These are phyloP conservation scores for Calvadosia cruxmelitensis DNA, from an alignment of 30 jellyfish, hydroid and myxozoan genomes.

Conservation along the genomic window DNA sequence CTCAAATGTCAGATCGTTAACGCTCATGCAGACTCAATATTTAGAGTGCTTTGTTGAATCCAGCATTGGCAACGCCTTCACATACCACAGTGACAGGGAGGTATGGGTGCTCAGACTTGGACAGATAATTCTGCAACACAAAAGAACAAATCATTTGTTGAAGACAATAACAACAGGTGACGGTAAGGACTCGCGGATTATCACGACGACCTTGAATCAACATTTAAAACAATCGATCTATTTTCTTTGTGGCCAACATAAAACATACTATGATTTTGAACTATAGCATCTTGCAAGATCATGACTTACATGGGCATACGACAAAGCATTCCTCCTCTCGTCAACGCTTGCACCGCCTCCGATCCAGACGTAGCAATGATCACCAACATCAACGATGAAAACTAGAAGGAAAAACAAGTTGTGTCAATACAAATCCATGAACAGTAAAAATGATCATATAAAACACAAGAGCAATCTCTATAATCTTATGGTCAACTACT, in stretches of 20 bases:
- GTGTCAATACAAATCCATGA: no score
- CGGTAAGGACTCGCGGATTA: no score
- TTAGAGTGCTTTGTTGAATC: constrained; percentile 13
- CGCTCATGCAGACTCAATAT: no score
- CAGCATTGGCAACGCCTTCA: constrained; percentile 65
- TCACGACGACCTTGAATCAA: no score
- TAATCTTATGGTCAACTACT: no score
- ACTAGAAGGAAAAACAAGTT: constrained; percentile 19
- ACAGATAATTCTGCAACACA: constrained; percentile 30
- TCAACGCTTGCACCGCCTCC: constrained; percentile 91
- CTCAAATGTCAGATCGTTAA: no score
- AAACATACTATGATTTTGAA: no score
- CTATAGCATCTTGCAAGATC: not conserved
- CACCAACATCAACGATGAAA: constrained; percentile 78
- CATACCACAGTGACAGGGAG: constrained; percentile 75
- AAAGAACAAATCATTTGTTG: not conserved
- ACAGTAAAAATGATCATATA: no score
- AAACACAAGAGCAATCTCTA: no score
- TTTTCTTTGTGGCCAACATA: no score
- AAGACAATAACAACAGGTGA: no score
- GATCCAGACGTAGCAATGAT: constrained; percentile 90
- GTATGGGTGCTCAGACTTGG: constrained; percentile 66
- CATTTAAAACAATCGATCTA: no score
- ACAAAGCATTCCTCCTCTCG: constrained; percentile 77
- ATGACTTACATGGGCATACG: constrained; percentile 67